Evolutionary conservation across 2,888 invertebrate genomes (phyloP), one percentile per base, ranked within the genome.

Genomic region (Lasioglossum calceatum): DNA sequence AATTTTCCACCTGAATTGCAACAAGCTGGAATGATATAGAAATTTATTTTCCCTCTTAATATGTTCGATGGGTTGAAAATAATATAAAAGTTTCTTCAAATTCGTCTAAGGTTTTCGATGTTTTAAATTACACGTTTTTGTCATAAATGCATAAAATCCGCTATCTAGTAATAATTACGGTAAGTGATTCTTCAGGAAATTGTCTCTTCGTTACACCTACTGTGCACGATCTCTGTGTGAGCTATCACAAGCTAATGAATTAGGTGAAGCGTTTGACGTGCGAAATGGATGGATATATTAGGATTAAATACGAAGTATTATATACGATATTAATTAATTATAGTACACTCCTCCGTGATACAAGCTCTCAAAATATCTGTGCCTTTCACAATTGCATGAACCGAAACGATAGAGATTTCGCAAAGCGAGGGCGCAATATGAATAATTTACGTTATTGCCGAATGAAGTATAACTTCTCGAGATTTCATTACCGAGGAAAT

Each of bases 271-370:
- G 27, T 27, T 61, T 27, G 27, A 61, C 61, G 61, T 14, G 27
- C 61, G 27, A 61, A 61, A 12, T 12, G 61, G 61, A 61, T 27
- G 27, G 14, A 27, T 27, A 4, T 27, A 27, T 14, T 27, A 61
- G 4, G 14, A 61, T 61, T 61, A 27, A 27, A 27, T 27, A 27
- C 27, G n/a, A 27, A 61, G 61, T 27, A 27, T 27, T 27, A 4
- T n/a, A 61, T 61, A 61, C 27, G 61, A 61, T 27, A 61, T 27
- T 61, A 61, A 61, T 61, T 61, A 61, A 61, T 27, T 61, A 61
- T 14, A 27, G 27, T 27, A 54, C 54, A 54, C 54, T 23, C 54
- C 2, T 54, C 23, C 23, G 2, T 19, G 19, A 23, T 54, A 8
- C 61, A 14, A 61, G 27, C n/a, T 27, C 4, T 12, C 27, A 14